Evolutionary conservation across 2,797 vertebrate species (phyloP).

Genomic region (Okamejei kenojei): DNA sequence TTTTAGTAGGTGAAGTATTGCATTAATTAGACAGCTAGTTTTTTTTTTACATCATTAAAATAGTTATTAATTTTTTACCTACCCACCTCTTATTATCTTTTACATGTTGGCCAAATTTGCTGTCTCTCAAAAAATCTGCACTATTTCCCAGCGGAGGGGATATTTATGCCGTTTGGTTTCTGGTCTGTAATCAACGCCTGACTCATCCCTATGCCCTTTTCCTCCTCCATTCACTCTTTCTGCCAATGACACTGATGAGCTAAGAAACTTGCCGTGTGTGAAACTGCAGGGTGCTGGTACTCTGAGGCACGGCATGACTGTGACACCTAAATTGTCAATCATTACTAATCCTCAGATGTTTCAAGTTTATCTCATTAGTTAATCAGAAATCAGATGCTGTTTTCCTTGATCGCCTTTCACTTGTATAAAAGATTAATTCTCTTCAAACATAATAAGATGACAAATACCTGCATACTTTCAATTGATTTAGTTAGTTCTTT

Average conservation of each 20-base stretch:
- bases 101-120: too few relatives aligned
- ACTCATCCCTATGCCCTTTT: constrained; percentile 18
- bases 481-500: too few relatives aligned
- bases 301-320: constrained; percentile 12
- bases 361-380: constrained; percentile 23
- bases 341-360: constrained; percentile 20
- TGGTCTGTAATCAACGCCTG: background rate
- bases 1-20: background rate
- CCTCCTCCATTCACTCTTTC: constrained; percentile 6
- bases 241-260: constrained; percentile 21
- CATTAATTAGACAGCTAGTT: background rate
- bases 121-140: background rate
- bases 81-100: background rate
- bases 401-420: background rate
- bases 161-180: background rate
- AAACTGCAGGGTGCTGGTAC: constrained; percentile 25
- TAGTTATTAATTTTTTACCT: background rate
- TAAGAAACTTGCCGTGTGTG: constrained; percentile 21
- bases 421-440: background rate
- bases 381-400: background rate
- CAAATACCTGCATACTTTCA: background rate
- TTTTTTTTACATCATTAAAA: background rate
- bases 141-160: background rate
- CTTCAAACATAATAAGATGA: background rate
- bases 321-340: constrained; percentile 15